Base-by-base conservation (phyloP, 2,113 vertebrate genomes). In the Uropsilus gracilis region DNA sequence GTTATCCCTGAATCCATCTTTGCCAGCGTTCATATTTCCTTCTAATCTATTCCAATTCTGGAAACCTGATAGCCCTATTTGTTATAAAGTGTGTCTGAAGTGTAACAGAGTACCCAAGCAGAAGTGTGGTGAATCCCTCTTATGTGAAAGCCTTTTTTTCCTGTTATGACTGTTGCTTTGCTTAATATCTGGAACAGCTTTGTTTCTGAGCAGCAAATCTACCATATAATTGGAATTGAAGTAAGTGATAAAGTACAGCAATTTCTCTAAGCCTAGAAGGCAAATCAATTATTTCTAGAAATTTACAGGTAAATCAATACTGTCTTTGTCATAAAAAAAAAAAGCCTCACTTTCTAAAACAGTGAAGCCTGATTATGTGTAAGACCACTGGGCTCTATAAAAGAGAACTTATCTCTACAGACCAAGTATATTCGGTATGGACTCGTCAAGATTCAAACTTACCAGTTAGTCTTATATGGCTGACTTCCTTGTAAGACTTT, bases 281-380 rank as follows among this genome's bases (percentile, higher is more conserved):
- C 61, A 76, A 34, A 71, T 77, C 28, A 66, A 75, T 85, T 86
- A 81, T 76, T 90, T 87, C 55, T 63, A 77, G 44, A 95, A 90
- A 82, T 55, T n/a, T 72, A 61, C 13, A 86, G 14, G 14, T 86
- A 82, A 82, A 22, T 48, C 55, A 86, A 14, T 61, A 68, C 5
- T 24, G 3, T 83, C 55, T 63, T 80, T 76, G 81, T 63, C 32
- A 86, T 46, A 61, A 94, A 71, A 18, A 10, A 30, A 1, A 24
- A 22, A 69, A 69, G 66, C 18, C 14, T 90, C 82, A 76, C 68
- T 64, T 90, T 92, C 57, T 73, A 64, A 80, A 68, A 53, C 50
- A 66, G 17, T 20, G 75, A 30, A 75, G 83, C n/a, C 39, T 87
- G 24, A 42, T 22, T 73, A 69, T 46, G 37, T 30, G 32, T 88